These are phyloP conservation scores for Apus apus DNA, from an alignment of 2,113 vertebrate species.

Conservation along the genomic window DNA sequence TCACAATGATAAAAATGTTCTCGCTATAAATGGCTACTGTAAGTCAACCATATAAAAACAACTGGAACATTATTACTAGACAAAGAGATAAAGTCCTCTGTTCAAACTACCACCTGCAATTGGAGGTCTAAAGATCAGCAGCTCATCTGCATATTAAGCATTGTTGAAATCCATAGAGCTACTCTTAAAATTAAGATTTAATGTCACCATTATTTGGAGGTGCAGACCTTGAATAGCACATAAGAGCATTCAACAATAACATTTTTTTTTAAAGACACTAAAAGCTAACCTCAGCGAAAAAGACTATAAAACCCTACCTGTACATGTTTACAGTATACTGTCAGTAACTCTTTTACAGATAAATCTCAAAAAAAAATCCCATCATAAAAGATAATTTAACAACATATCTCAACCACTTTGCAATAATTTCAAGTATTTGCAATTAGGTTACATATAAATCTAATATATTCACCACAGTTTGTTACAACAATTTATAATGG, in stretches of 20 bases:
- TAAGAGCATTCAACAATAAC: neutral
- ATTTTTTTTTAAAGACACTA: neutral
- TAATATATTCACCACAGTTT: neutral
- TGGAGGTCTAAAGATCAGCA: neutral
- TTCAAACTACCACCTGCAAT: neutral
- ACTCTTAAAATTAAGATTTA: neutral
- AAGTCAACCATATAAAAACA: neutral
- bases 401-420: neutral
- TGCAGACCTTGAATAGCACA: neutral
- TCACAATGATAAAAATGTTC: neutral
- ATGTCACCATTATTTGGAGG: neutral
- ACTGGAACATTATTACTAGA: neutral
- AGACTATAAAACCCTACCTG: neutral
- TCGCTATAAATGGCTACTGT: neutral
- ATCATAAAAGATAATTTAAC: neutral
- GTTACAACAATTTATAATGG: neutral
- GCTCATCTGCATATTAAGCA: neutral
- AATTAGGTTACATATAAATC: neutral
- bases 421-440: neutral
- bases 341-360: neutral
- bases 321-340: neutral
- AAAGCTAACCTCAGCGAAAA: neutral
- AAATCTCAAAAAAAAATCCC: neutral
- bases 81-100: neutral
- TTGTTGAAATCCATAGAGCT: neutral